Evolutionary conservation across 2,113 vertebrate genomes (phyloP), one percentile per base, ranked within the genome.

Genomic region (Paramisgurnus dabryanus): DNA sequence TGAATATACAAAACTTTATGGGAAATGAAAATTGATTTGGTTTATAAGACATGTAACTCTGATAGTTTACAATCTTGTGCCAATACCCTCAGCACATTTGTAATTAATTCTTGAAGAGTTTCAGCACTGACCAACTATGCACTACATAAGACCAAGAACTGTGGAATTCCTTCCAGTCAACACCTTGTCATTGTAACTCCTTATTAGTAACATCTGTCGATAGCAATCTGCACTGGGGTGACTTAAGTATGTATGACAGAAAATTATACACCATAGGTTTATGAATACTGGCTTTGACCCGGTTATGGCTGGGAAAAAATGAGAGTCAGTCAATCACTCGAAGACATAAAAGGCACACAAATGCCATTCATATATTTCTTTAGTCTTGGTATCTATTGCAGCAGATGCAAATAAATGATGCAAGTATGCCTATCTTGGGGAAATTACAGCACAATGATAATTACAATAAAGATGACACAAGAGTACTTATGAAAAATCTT

Each of bases 181-280:
- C 88, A 84, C 85, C 83, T 79, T 87, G 87, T 89, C 85, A 85
- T 79, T 80, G 76, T 78, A 67, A 53, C 80, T 83, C 76, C 81
- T 77, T 80, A 68, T 86, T 84, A 66, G 55, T 75, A 90, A 85
- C 88, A 90, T 91, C 87, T 91, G 85, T 87, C 85, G 87, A 90
- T 88, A 86, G 84, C 78, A 11, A 85, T 87, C 84, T 82, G 17
- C 57, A 45, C 12, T 77, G 68, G 45, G 75, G 73, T 82, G 60
- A 80, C 67, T 67, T 66, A 71, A 39, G 67, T 68, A 65, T 82
- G 63, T 82, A 49, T 78, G 41, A 53, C 76, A 84, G 58, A 68
- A 83, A 79, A 49, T 6, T 67, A 71, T 63, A 84, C 58, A 70
- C 82, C 76, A 13, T 3, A 47, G 50, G 53, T 45, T 67, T 82